These are phyloP conservation scores for Cordilura impudica DNA, from an alignment of 2,888 invertebrate species.

Conservation along the genomic window DNA sequence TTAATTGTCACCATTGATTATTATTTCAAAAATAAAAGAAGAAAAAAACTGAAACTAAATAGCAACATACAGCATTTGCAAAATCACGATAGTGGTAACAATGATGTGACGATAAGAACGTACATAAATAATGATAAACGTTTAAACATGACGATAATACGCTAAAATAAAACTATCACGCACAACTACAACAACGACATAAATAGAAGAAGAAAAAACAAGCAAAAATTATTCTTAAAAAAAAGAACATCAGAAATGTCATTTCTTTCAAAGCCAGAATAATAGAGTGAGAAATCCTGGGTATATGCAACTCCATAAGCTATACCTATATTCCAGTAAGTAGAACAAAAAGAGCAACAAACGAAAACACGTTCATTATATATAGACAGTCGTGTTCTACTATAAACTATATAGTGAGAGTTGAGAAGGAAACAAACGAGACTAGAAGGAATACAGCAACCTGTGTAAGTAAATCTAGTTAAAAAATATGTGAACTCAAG, in stretches of 20 bases:
- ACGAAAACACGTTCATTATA: neutral
- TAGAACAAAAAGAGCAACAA: neutral
- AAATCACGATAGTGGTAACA: too few relatives aligned
- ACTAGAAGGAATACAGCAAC: neutral
- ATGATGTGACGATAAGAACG: constrained; percentile 19
- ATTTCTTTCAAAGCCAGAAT: neutral
- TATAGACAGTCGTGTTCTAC: neutral
- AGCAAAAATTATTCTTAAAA: too few relatives aligned
- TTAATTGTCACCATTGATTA: neutral
- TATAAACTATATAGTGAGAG: neutral
- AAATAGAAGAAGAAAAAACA: neutral
- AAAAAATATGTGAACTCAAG: neutral
- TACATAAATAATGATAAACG: constrained; percentile 49
- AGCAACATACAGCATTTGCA: neutral
- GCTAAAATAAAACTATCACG: constrained; percentile 2
- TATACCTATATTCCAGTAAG: neutral
- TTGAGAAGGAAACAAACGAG: neutral
- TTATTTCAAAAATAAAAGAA: neutral
- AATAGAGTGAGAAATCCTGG: neutral
- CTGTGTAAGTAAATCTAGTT: neutral
- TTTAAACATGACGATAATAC: constrained; percentile 26
- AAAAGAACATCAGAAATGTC: neutral
- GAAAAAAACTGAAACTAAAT: too few relatives aligned
- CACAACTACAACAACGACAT: neutral
- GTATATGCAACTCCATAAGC: constrained; percentile 2